These are phyloP conservation scores for Corythornis madagascariensis DNA, from an alignment of 2,113 vertebrate genomes.

Conservation along the genomic window DNA sequence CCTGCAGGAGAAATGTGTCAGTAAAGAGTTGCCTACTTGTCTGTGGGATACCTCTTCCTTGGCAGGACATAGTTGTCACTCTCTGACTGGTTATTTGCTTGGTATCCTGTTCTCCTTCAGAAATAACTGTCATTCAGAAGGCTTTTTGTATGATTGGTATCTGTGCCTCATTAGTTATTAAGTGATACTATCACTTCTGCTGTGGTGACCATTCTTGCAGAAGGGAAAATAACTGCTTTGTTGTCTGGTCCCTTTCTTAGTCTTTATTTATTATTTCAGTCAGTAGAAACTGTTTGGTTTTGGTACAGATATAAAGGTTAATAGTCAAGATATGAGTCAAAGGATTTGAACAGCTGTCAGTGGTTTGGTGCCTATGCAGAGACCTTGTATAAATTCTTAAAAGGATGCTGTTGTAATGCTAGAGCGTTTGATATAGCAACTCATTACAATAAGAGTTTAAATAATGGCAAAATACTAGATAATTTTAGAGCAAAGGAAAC, in stretches of 20 bases:
- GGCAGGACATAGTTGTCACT: neutral
- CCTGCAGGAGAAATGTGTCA: neutral
- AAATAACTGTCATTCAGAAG: neutral
- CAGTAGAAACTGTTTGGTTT: neutral
- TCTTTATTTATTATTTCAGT: neutral
- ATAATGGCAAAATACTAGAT: neutral
- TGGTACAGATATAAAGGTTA: neutral
- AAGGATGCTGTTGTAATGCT: neutral
- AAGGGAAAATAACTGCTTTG: neutral
- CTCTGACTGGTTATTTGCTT: neutral
- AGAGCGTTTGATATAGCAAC: neutral
- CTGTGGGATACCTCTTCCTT: neutral
- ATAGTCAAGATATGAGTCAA: neutral
- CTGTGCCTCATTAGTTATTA: neutral
- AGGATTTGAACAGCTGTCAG: neutral
- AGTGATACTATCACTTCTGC: neutral
- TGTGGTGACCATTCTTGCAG: neutral
- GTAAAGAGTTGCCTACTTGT: constrained; percentile 2
- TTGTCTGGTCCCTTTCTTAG: neutral
- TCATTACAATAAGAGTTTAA: neutral
- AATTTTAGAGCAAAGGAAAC: neutral
- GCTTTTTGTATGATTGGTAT: neutral
- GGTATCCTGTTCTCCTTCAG: neutral
- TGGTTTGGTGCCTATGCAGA: neutral
- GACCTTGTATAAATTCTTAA: neutral